Base-by-base conservation (phyloP, 64 coral and sea anemone genomes). In the Montipora sp. region DNA sequence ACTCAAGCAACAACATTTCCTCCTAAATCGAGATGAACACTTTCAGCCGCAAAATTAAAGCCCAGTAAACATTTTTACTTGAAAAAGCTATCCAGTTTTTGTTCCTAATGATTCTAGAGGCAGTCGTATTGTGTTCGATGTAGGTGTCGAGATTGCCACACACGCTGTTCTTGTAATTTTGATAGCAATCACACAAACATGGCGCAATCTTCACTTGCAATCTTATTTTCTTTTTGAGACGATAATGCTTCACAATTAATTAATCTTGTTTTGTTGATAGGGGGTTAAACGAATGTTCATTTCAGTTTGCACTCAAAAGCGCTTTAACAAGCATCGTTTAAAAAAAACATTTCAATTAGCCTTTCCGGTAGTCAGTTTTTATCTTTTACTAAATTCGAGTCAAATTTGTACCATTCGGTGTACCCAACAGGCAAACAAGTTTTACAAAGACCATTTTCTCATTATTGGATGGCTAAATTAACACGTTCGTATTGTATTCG, bases 161-260 rank as follows among this genome's bases (percentile, higher is more conserved):
- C 78, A 47, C 46, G 15, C 6, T 4, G 14, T 61, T 83, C 18
- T 68, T 83, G 59, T 15, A 68, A 61, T 46, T 61, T 36, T 36
- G 19, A 23, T 6, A 73, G 69, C 69, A 7, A 16, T 36, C 36
- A 73, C 79, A 43, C 23, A 80, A 66, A 45, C 63, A 83, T 16
- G 2, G 14, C 5, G 51, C 48, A 55, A 55, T 58, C 80, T 47
- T 67, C 7, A 7, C 59, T 69, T 59, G 47, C 14, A 12, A 15
- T 63, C 8, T 63, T 63, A 16, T 63, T 68, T 48, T 69, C 81
- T 68, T 47, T 67, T 47, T 68, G 4, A 67, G 67, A 13, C 1
- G 60, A 84, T 67, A 85, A 72, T 85, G 68, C 71, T 71, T 3
- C 46, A 12, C 16, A 70, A 85, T 85, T 85, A 71, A 85, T 85